Evolutionary conservation across 2,797 vertebrate genomes (phyloP).

Genomic region (Nannoperca obscura): DNA sequence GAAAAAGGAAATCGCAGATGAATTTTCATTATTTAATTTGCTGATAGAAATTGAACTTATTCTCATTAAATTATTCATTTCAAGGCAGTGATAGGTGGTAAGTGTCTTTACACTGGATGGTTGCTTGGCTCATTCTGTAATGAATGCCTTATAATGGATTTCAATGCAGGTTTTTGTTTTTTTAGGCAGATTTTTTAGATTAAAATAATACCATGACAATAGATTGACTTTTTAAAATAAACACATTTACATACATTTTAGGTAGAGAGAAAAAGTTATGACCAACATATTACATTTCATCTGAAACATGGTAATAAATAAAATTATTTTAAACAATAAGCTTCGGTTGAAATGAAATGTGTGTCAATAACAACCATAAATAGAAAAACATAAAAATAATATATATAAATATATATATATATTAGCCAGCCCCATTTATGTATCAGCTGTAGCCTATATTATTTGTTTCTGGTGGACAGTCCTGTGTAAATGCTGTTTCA

Average conservation of each 20-base stretch:
- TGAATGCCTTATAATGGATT: not conserved
- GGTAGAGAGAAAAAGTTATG: not conserved
- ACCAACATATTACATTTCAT: not conserved
- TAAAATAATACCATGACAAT: not conserved
- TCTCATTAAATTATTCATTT: slow-evolving; percentile 40
- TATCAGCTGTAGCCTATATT: not conserved
- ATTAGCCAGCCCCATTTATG: not conserved
- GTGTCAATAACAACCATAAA: too few relatives aligned
- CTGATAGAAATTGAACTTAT: slow-evolving; percentile 31
- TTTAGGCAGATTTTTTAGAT: not conserved
- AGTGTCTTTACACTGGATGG: not conserved
- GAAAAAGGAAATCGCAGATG: not conserved
- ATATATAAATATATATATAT: too few relatives aligned
- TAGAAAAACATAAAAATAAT: too few relatives aligned
- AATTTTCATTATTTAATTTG: slow-evolving; percentile 15
- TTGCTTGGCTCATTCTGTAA: not conserved
- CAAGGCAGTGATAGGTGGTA: slow-evolving; percentile 14
- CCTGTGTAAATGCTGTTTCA: not conserved
- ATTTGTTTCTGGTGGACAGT: not conserved
- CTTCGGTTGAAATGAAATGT: too few relatives aligned
- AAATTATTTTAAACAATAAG: too few relatives aligned
- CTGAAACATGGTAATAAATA: not conserved
- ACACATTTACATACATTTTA: not conserved
- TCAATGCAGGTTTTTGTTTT: too few relatives aligned
- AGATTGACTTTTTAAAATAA: not conserved